These are phyloP conservation scores for Lathronympha strigana DNA, from an alignment of 2,888 invertebrate species.

Conservation along the genomic window DNA sequence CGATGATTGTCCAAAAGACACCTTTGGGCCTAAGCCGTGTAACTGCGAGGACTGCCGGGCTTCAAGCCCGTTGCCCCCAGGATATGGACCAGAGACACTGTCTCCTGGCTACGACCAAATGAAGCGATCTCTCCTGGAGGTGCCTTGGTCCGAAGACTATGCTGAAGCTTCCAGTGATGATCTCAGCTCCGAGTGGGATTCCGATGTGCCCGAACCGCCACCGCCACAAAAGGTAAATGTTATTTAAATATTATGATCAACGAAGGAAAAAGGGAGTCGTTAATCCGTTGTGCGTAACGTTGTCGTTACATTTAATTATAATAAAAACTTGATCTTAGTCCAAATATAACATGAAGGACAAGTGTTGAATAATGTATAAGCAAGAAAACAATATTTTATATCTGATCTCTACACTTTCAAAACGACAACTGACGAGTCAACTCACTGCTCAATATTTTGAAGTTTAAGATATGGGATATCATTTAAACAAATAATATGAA, in stretches of 20 bases:
- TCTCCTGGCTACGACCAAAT: constrained; percentile 91
- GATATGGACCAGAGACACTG: constrained; percentile 74
- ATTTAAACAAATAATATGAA: constrained; percentile 2
- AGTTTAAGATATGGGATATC: no score
- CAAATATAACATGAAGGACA: not conserved
- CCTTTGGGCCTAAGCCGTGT: constrained; percentile 71
- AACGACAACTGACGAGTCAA: no score
- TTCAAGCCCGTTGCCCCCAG: constrained; percentile 80
- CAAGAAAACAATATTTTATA: not conserved
- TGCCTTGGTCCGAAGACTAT: constrained; percentile 91
- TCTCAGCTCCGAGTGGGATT: constrained; percentile 96
- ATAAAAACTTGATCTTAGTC: not conserved
- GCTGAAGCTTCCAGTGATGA: constrained; percentile 96
- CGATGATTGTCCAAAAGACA: constrained; percentile 62
- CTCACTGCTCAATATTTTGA: no score
- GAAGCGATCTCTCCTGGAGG: constrained; percentile 89
- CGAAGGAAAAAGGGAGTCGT: not conserved
- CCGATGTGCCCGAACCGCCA: constrained; percentile 87
- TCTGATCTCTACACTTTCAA: no score
- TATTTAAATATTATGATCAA: constrained; percentile 1
- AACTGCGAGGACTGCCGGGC: constrained; percentile 80
- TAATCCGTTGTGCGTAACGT: not conserved
- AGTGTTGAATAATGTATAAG: not conserved
- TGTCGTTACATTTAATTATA: not conserved
- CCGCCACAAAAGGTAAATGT: constrained; percentile 71